phyloP scores from a whole-genome alignment of 1,140 invertebrate genomes.

The Mamestra configurata region DNA sequence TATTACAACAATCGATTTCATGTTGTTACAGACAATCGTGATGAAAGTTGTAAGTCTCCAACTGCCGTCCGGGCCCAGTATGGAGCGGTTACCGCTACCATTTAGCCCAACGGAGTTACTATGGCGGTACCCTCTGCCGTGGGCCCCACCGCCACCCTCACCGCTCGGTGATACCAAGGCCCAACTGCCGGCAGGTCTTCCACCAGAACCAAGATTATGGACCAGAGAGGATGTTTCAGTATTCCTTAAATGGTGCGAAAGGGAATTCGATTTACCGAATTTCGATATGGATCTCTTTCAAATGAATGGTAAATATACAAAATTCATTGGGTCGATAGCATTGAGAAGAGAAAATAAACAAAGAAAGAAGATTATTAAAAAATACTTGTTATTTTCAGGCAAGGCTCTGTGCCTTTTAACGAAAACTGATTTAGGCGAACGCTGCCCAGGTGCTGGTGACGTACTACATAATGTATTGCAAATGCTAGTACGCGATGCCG shows the following conservation, averaged over 20 bases:
- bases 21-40: constrained; percentile 75
- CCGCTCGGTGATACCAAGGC: constrained; percentile 95
- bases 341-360: neutral
- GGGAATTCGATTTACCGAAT: constrained; percentile 96
- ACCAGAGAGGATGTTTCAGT: constrained; percentile 95
- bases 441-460: constrained; percentile 97
- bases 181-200: constrained; percentile 93
- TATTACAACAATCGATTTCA: constrained; percentile 4
- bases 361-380: neutral
- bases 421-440: constrained; percentile 95
- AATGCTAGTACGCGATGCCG: constrained; percentile 94
- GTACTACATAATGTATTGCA: constrained; percentile 97
- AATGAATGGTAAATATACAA: constrained; percentile 95
- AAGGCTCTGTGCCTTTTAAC: constrained; percentile 97
- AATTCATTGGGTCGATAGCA: neutral
- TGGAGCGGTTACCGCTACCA: constrained; percentile 87
- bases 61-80: constrained; percentile 85
- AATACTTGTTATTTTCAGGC: constrained; percentile 84
- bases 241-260: constrained; percentile 97
- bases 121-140: constrained; percentile 94
- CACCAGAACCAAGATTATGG: constrained; percentile 96
- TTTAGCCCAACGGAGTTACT: constrained; percentile 91
- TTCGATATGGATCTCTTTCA: constrained; percentile 98
- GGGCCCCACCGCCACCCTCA: constrained; percentile 90
- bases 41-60: constrained; percentile 87